Conservation (phyloP, 2,888 invertebrate species). For the Eulithis prunata region DNA sequence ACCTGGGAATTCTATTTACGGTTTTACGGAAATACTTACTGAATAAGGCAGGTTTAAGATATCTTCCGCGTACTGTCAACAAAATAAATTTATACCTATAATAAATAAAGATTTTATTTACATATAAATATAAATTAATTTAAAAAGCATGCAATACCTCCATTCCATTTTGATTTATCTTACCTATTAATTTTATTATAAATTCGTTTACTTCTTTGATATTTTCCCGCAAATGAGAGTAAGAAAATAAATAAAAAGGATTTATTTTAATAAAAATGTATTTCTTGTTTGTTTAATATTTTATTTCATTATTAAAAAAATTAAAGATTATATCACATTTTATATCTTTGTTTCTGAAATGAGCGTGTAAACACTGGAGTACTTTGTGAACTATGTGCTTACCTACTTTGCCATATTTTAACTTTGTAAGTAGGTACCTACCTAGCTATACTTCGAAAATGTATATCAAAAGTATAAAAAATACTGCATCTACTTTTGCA, state of each 20-base stretch:
- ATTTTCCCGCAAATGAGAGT: neutral
- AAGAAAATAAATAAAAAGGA: neutral
- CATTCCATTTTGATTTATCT: slow-evolving; percentile 14
- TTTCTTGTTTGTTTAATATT: slow-evolving; percentile 32
- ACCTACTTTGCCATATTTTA: too few species aligned
- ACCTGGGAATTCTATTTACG: slow-evolving; percentile 16
- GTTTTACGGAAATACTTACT: slow-evolving; percentile 16
- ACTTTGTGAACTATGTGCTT: too few species aligned
- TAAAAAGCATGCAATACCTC: slow-evolving; percentile 4
- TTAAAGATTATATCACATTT: slow-evolving; percentile 33
- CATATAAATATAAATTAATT: too few species aligned
- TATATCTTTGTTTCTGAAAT: slow-evolving; percentile 3
- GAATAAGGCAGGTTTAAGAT: slow-evolving; percentile 11
- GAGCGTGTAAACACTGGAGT: too few species aligned
- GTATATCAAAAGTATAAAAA: too few species aligned
- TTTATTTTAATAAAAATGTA: slow-evolving; percentile 32
- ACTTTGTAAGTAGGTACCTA: too few species aligned
- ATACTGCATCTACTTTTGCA: too few species aligned
- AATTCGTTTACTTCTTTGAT: neutral
- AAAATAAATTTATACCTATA: neutral
- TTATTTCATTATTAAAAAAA: slow-evolving; percentile 27
- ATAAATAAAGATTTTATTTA: neutral
- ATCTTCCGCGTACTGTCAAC: slow-evolving; percentile 2
- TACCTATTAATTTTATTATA: neutral
- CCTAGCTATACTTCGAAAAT: too few species aligned